Evolutionary conservation across 92 coral and sea anemone genomes (phyloP).

Genomic region (Blastomussa wellsi): DNA sequence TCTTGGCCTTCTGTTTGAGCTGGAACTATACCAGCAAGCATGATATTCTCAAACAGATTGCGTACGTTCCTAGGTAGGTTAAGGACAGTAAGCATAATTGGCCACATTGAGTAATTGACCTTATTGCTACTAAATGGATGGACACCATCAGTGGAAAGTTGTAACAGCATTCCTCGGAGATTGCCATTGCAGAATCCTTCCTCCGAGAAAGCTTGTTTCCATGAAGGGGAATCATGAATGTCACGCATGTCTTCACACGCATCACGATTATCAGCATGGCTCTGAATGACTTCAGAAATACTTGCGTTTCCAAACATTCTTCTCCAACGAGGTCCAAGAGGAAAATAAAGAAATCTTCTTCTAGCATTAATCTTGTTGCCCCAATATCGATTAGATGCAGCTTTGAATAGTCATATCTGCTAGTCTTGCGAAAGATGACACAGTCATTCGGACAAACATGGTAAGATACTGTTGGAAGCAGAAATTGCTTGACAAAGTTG

Average conservation of each 20-base stretch:
- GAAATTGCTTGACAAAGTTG: slow-evolving; percentile 33
- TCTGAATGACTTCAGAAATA: no score
- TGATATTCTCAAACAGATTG: slow-evolving; percentile 37
- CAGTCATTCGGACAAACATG: slow-evolving; percentile 55
- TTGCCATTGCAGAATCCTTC: slow-evolving; percentile 12
- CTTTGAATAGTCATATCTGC: slow-evolving; percentile 43
- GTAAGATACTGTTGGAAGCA: slow-evolving; percentile 12
- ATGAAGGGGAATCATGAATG: no score
- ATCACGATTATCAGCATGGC: no score
- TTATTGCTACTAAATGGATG: slow-evolving; percentile 43
- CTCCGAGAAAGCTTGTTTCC: not conserved
- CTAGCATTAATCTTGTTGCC: no score
- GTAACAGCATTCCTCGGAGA: slow-evolving; percentile 26
- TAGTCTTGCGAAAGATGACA: slow-evolving; percentile 36
- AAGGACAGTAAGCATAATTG: slow-evolving; percentile 42
- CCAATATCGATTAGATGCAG: no score
- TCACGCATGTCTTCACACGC: no score
- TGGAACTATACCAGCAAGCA: slow-evolving; percentile 50
- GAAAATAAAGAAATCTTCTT: no score
- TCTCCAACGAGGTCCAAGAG: no score
- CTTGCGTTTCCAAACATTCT: no score
- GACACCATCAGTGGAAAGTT: slow-evolving; percentile 52
- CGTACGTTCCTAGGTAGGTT: slow-evolving; percentile 34
- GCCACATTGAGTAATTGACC: slow-evolving; percentile 54
- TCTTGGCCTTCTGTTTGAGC: slow-evolving; percentile 20